Evolutionary conservation across 2,113 vertebrate genomes (phyloP), one percentile per base, ranked within the genome.

Genomic region (Paralichthys olivaceus): DNA sequence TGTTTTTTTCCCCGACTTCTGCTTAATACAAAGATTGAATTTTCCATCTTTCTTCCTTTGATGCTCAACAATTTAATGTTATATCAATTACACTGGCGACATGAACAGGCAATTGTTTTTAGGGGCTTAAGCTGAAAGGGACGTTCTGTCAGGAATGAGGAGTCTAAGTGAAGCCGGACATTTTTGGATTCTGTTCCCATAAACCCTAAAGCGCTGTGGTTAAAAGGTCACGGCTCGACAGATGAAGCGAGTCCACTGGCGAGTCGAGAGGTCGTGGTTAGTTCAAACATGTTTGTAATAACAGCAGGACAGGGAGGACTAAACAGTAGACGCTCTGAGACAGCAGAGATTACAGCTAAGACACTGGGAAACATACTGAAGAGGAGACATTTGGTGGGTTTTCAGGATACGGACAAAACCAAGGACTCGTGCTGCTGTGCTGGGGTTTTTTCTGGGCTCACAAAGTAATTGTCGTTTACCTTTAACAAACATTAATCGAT

Each of bases 271-370:
- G 65, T 67, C 49, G 17, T 1, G 65, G 20, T 67, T 2, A 55
- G 65, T 68, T 68, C 65, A 54, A 25, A 37, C 22, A 20, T 25
- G 51, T 55, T 22, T 55, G n/a, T 19, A 68, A 68, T 37, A 40
- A 68, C 7, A 25, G 32, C 26, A 9, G 47, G 20, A 51, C 43
- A 20, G 22, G 20, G 22, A 11, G 14, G 61, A 47, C 56, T 25
- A 1, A 25, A 55, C 54, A 25, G 54, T 7, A 25, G 25, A 19
- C 26, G 15, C 2, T 13, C n/a, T 65, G 13, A 66, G 47, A 66
- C 25, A 22, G 45, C 15, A 3, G 40, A 12, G 61, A 63, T 47
- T 47, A 47, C 29, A 13, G 58, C 32, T 37, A 19, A 45, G 22
- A 47, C 15, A 15, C 7, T 47, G 37, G 40, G 15, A 25, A 45